Base-by-base conservation (phyloP, 2,888 invertebrate species). In the Tetanocera ferruginea region DNA sequence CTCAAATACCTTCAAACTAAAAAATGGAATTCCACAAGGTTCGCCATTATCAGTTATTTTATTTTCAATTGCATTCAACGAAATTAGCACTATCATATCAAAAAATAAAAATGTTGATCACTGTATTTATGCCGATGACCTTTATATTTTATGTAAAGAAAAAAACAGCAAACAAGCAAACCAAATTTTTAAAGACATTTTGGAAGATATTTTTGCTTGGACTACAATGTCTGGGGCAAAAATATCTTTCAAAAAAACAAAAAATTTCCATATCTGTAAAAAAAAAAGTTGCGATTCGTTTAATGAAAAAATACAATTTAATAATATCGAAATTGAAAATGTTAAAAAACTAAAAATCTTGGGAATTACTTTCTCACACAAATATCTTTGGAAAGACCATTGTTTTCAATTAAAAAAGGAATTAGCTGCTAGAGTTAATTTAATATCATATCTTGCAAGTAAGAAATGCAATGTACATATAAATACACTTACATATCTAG, bases 101-200 rank as follows among this genome's bases (percentile, higher is more conserved):
- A 76, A 51, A 37, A 52, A 75, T 6, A 72, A 62, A 2, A 19
- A 73, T 17, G 0, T 77, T 9, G 73, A 70, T 6, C 72, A 79
- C 64, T 70, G 77, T 5, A 57, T 81, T 31, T 76, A 79, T 64
- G 77, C 80, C 1, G 79, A 81, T 37, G 81, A 79, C 51, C 43
- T 79, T 6, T 71, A 77, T 14, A 70, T 80, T 0, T 76, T 79
- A 14, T 78, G 67, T n/a, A 78, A 79, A 64, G 69, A 55, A 17
- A 75, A 51, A 31, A 28, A 72, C 43, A 73, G 66, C 31, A 37
- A 8, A 5, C 43, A 43, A 19, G 25, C 43, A 11, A 77, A 69
- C 1, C n/a, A 43, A 23, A 66, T 62, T 25, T 77, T 78, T 43
- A 51, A 78, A 55, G 28, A 31, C 8, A 77, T 76, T 31, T 25